Percentiles rank a stretch among this genome's conserved stretches.
phyloP scores from a whole-genome alignment of 2,888 invertebrate species.

The Agrenia bidenticulata region DNA sequence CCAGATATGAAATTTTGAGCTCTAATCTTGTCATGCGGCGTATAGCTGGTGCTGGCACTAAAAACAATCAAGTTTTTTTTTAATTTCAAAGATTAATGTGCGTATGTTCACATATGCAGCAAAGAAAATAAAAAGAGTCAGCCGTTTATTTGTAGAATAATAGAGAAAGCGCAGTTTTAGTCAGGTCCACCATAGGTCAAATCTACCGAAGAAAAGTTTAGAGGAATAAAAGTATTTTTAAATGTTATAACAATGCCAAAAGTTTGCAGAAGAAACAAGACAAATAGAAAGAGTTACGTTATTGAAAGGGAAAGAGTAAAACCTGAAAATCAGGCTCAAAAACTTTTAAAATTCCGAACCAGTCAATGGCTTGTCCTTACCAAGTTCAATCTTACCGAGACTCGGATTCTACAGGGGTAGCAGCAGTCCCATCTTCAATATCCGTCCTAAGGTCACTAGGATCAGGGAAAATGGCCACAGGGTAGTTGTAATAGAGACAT shows the following conservation, averaged over 20 bases:
- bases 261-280: no score
- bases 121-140: slow-evolving; percentile 3
- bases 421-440: slow-evolving; percentile 29
- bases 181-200: slow-evolving; percentile 10
- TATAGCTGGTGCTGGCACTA: slow-evolving; percentile 18
- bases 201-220: no score
- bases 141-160: background rate
- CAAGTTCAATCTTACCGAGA: slow-evolving; percentile 47
- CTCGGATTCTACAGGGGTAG: slow-evolving; percentile 39
- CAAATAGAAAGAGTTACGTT: no score
- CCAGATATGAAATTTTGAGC: slow-evolving; percentile 34
- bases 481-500: slow-evolving; percentile 50
- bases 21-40: slow-evolving; percentile 29
- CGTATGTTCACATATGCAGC: background rate
- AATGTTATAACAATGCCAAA: slow-evolving; percentile 5
- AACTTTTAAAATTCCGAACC: slow-evolving; percentile 3
- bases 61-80: slow-evolving; percentile 2
- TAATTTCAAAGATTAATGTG: background rate
- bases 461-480: slow-evolving; percentile 45
- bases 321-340: no score
- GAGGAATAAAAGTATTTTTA: background rate
- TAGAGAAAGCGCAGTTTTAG: slow-evolving; percentile 13
- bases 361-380: slow-evolving; percentile 25
- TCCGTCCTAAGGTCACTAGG: slow-evolving; percentile 45
- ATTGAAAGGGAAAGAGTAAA: no score